phyloP scores from a whole-genome alignment of 2,888 invertebrate genomes.

The Plusia festucae region DNA sequence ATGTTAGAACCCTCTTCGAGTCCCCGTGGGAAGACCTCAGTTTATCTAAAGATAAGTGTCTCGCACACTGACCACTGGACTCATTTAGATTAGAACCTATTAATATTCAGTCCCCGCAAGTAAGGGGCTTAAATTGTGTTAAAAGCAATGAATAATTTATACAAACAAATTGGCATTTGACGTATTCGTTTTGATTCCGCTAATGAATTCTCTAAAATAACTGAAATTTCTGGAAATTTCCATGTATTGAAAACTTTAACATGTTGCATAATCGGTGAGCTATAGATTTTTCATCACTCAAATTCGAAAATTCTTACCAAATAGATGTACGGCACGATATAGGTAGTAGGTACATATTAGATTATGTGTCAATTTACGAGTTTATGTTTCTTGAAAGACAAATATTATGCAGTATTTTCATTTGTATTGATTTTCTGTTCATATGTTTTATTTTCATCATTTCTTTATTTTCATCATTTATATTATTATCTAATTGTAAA shows the following conservation, averaged over 20 bases:
- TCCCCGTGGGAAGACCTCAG: slow-evolving; percentile 66
- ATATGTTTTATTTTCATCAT: no score
- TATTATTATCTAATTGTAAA: slow-evolving; percentile 5
- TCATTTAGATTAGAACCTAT: slow-evolving; percentile 59
- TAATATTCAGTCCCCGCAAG: slow-evolving; percentile 49
- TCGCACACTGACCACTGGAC: slow-evolving; percentile 66
- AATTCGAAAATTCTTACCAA: slow-evolving; percentile 8
- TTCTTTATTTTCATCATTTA: no score
- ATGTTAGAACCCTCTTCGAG: slow-evolving; percentile 61
- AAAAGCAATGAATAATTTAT: slow-evolving; percentile 45
- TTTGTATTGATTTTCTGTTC: background rate
- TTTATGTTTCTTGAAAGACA: slow-evolving; percentile 12
- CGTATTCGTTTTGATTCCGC: slow-evolving; percentile 31
- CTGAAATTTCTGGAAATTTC: background rate
- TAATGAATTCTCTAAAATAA: slow-evolving; percentile 9
- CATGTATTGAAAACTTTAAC: slow-evolving; percentile 8
- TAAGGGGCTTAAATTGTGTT: slow-evolving; percentile 46
- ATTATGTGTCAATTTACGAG: slow-evolving; percentile 4
- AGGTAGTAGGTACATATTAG: no score
- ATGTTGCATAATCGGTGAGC: background rate
- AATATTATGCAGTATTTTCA: slow-evolving; percentile 3
- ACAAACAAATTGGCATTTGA: slow-evolving; percentile 37
- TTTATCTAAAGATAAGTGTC: slow-evolving; percentile 66
- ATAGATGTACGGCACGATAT: slow-evolving; percentile 9
- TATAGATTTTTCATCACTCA: background rate